Conservation (phyloP, 2,888 invertebrate species). For the Drosophila dives region DNA sequence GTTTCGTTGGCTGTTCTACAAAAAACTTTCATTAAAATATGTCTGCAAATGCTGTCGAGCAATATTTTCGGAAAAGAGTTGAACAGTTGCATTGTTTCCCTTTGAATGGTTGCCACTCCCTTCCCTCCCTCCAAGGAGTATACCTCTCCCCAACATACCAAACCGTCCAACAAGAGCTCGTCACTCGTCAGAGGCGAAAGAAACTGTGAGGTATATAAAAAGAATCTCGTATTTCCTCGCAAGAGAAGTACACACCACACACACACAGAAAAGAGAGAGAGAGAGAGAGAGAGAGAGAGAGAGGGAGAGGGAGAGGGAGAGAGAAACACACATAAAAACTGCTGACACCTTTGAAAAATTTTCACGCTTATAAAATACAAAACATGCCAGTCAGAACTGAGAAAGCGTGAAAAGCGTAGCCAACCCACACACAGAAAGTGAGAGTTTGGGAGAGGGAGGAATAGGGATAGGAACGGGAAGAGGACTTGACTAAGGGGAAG, state of each 20-base stretch:
- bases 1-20: conserved; percentile 23
- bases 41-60: conserved; percentile 10
- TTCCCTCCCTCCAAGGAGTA: background rate
- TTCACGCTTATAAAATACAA: conserved; percentile 78
- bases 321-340: conserved; percentile 50
- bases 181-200: conserved; percentile 7
- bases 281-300: too few species aligned
- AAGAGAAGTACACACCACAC: conserved; percentile 19
- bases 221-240: conserved; percentile 34
- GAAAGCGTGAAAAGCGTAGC: conserved; percentile 57
- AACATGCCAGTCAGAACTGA: conserved; percentile 68
- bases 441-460: background rate
- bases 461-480: background rate
- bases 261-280: background rate
- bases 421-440: conserved; percentile 1
- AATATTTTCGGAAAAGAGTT: conserved; percentile 8
- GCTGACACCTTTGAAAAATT: conserved; percentile 77
- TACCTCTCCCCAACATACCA: background rate
- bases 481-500: conserved; percentile 8
- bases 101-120: background rate
- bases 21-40: conserved; percentile 34
- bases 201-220: conserved; percentile 23
- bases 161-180: background rate
- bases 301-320: background rate
- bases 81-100: conserved; percentile 30